phyloP scores from a whole-genome alignment of 2,113 vertebrate genomes.

The Grallaria varia region DNA sequence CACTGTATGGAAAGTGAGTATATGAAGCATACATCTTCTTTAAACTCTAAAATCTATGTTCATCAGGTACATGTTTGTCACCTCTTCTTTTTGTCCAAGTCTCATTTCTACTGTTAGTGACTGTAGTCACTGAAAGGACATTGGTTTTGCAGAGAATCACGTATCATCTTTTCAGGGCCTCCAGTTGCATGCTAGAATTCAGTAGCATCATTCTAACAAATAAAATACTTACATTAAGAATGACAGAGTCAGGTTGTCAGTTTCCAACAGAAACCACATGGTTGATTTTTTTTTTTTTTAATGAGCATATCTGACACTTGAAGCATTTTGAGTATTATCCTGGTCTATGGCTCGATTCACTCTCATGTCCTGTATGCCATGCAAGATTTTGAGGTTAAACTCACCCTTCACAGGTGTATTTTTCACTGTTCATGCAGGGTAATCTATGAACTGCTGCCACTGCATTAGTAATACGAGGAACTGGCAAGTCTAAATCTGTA shows the following conservation, averaged over 20 bases:
- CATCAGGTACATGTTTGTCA: neutral
- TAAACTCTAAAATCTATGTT: neutral
- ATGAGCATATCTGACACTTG: neutral
- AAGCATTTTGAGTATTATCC: neutral
- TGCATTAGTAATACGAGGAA: neutral
- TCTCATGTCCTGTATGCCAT: neutral
- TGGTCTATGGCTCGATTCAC: neutral
- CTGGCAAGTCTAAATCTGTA: neutral
- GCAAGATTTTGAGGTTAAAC: neutral
- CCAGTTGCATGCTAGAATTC: neutral
- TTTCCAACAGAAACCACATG: neutral
- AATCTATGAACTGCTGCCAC: neutral
- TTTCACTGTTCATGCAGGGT: neutral
- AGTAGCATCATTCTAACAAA: neutral
- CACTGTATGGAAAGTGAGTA: neutral
- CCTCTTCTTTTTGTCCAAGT: neutral
- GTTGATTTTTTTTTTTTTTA: neutral
- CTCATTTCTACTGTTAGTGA: neutral
- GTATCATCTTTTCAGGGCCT: neutral
- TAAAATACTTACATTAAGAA: neutral
- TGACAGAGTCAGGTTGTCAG: neutral
- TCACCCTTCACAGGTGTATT: neutral
- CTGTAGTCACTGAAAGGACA: neutral
- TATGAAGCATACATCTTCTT: neutral
- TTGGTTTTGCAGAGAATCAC: neutral